These are phyloP conservation scores for Spisula subtruncata DNA, from an alignment of 2,888 invertebrate genomes.

Conservation along the genomic window DNA sequence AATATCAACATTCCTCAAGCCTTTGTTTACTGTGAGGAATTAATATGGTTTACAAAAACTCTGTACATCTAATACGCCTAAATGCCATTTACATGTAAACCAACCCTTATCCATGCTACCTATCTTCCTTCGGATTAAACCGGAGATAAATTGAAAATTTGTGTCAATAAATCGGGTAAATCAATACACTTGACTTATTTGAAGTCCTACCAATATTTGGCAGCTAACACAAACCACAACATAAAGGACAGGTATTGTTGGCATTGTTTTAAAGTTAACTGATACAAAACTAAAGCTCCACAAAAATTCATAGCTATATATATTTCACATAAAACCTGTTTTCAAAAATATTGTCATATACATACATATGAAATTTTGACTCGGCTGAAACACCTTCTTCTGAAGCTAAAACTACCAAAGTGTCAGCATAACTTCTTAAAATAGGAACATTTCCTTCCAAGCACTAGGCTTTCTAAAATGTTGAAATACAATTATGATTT, in stretches of 20 bases:
- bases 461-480: too few relatives aligned
- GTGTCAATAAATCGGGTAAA: slow-evolving; percentile 54
- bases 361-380: too few relatives aligned
- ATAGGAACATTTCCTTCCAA: neutral
- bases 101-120: slow-evolving; percentile 50
- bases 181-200: slow-evolving; percentile 58
- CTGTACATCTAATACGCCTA: slow-evolving; percentile 48
- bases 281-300: neutral
- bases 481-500: too few relatives aligned
- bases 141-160: slow-evolving; percentile 60
- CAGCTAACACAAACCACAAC: neutral
- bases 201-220: neutral
- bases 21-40: slow-evolving; percentile 47
- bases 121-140: slow-evolving; percentile 51
- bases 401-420: neutral
- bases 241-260: neutral
- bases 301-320: neutral
- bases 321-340: neutral
- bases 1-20: slow-evolving; percentile 36
- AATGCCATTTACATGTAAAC: slow-evolving; percentile 64
- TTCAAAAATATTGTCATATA: neutral
- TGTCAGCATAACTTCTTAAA: neutral
- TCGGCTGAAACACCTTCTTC: neutral
- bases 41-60: slow-evolving; percentile 47
- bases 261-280: slow-evolving; percentile 11